Evolutionary conservation across 92 coral and sea anemone species (phyloP), one percentile per base, ranked within the genome.

Genomic region (Porites rus): DNA sequence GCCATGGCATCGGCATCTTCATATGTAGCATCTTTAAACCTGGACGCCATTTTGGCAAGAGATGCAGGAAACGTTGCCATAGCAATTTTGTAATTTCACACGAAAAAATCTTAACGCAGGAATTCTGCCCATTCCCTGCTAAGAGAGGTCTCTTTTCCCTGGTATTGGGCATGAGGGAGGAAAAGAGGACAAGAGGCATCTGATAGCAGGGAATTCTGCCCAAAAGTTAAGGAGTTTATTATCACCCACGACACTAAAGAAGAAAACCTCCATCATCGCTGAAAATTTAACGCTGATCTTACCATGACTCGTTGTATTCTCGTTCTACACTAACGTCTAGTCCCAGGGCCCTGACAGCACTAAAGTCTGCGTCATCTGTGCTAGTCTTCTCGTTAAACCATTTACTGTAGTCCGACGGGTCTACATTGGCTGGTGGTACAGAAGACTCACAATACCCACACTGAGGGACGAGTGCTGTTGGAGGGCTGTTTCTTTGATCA

Each of bases 321-420:
- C 93, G 84, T 78, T 94, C 92, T 46, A 91, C 94, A 65, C 94
- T 93, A 52, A 78, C 24, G 71, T 97, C 90, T 20, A 94, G 94
- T 52, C 89, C 90, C 82, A 97, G 91, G n/a, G 94, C 99, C 70
- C 78, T 89, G 8, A 88, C 84, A 19, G 89, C 75, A 28, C 88
- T 76, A 25, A 76, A 71, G 58, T 87, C 88, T 73, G 75, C 87
- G 75, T 75, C 83, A n/a, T 86, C 96, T 11, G 83, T 80, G 71
- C 79, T 90, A 38, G 94, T 91, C 90, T 97, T 97, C 78, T 97
- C 99, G 18, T 88, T 88, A 65, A 97, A 95, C 99, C 99, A 97
- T 72, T 87, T 88, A 51, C 93, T 86, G 84, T 97, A 97, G 7
- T 97, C 97, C 43, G 81, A 58, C 7, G 99, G 99, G 75, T 97